Evolutionary conservation across 2,113 vertebrate species (phyloP).

Genomic region (Apodemus sylvaticus): DNA sequence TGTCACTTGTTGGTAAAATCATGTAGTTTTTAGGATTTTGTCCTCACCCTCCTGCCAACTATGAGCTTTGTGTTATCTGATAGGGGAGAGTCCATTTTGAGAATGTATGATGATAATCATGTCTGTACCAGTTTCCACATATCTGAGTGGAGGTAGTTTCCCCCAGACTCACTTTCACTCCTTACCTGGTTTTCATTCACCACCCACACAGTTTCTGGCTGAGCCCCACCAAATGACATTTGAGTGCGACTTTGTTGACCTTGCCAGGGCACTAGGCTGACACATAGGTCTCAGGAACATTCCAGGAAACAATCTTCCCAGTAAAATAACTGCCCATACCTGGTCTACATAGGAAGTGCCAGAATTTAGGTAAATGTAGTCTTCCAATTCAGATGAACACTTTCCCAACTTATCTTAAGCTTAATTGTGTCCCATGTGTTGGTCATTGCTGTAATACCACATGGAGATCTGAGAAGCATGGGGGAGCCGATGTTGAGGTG

Average conservation of each 20-base stretch:
- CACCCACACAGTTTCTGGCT: background rate
- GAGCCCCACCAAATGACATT: background rate
- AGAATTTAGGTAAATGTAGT: background rate
- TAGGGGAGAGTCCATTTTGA: background rate
- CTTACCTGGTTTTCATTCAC: background rate
- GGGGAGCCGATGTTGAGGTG: background rate
- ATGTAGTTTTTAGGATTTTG: background rate
- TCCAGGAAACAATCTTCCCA: background rate
- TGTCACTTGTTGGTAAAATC: background rate
- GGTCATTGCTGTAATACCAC: background rate
- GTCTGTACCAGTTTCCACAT: background rate
- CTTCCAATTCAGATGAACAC: background rate
- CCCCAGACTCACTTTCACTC: background rate
- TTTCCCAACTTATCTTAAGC: background rate
- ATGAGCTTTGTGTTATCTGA: background rate
- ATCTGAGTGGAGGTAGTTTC: background rate
- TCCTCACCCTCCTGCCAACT: background rate
- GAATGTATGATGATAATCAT: background rate
- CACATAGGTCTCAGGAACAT: background rate
- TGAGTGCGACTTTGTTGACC: background rate
- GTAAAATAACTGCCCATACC: background rate
- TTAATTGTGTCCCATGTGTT: background rate
- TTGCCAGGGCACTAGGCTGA: background rate
- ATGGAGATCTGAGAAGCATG: background rate
- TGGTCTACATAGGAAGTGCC: background rate